Percentiles rank a stretch among this genome's conserved stretches.
These are phyloP conservation scores for Paelopatides confundens DNA, from an alignment of 53 echinoderm and acorn worm species.

Conservation along the genomic window DNA sequence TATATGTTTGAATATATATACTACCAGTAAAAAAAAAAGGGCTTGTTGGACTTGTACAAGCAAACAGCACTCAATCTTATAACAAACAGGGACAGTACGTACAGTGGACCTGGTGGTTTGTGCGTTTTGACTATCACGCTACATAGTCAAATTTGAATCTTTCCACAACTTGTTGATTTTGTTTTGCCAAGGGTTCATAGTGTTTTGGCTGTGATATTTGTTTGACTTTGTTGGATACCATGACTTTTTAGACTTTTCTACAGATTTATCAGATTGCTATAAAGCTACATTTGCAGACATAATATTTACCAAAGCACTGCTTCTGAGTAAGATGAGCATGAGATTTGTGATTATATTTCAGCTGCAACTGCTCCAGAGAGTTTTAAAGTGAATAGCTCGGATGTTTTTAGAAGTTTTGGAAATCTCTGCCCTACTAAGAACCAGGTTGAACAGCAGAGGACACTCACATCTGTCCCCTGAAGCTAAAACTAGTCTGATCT, in stretches of 20 bases:
- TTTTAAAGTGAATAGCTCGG: conserved; percentile 14
- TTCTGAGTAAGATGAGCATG: neutral
- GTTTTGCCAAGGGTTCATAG: too few species aligned
- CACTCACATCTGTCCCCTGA: conserved; percentile 25
- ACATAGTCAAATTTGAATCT: too few species aligned
- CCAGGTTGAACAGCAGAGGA: neutral
- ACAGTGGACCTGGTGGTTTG: neutral
- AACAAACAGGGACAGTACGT: neutral
- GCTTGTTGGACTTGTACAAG: neutral
- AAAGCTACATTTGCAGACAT: neutral
- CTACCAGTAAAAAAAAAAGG: neutral
- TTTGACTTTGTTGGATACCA: too few species aligned
- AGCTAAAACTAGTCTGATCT: conserved; percentile 2
- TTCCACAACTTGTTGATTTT: too few species aligned
- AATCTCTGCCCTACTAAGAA: neutral
- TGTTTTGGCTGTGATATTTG: too few species aligned
- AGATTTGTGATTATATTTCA: conserved; percentile 20
- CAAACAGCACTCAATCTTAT: neutral
- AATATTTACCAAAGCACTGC: neutral
- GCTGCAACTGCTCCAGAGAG: neutral
- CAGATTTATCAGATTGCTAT: too few species aligned
- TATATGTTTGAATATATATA: neutral
- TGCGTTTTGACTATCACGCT: too few species aligned
- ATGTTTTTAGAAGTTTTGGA: neutral
- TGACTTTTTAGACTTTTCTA: too few species aligned